phyloP scores from a whole-genome alignment of 2,888 invertebrate species.

The Catocala sponsa region DNA sequence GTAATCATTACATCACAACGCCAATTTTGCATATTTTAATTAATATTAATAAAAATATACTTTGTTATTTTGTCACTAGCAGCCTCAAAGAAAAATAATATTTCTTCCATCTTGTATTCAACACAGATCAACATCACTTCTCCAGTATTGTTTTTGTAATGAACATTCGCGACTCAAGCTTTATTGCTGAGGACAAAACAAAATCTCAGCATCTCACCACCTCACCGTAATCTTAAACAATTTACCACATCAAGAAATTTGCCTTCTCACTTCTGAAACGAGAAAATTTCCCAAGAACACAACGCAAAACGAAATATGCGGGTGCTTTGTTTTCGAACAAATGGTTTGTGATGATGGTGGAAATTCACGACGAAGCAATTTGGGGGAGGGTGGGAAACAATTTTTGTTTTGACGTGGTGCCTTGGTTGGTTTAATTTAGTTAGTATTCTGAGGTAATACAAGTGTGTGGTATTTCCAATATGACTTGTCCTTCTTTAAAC shows the following conservation, averaged over 20 bases:
- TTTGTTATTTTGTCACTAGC: too few relatives aligned
- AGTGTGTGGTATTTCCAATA: too few relatives aligned
- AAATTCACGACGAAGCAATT: constrained; percentile 43
- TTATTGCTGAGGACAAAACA: background rate
- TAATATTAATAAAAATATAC: too few relatives aligned
- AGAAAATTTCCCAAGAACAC: constrained; percentile 50
- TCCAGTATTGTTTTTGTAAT: too few relatives aligned
- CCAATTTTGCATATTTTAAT: too few relatives aligned
- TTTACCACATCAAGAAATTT: constrained; percentile 37
- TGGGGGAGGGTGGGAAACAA: constrained; percentile 27
- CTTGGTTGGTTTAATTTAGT: constrained; percentile 10
- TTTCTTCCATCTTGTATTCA: too few relatives aligned
- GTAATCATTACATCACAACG: too few relatives aligned
- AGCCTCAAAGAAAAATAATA: too few relatives aligned
- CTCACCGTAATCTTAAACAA: constrained; percentile 23
- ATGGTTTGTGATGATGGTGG: constrained; percentile 57
- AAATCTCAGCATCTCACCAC: background rate
- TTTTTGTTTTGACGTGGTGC: constrained; percentile 30
- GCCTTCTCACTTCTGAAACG: constrained; percentile 36
- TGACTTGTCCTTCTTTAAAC: too few relatives aligned
- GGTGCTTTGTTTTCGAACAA: constrained; percentile 59
- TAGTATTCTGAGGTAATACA: background rate
- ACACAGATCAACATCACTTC: too few relatives aligned
- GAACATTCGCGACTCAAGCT: background rate
- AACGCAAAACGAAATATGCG: constrained; percentile 49